Percentiles rank a stretch among this genome's conserved stretches.
Conservation (phyloP, 2,888 invertebrate species). For the Sphaeridia pumilis region DNA sequence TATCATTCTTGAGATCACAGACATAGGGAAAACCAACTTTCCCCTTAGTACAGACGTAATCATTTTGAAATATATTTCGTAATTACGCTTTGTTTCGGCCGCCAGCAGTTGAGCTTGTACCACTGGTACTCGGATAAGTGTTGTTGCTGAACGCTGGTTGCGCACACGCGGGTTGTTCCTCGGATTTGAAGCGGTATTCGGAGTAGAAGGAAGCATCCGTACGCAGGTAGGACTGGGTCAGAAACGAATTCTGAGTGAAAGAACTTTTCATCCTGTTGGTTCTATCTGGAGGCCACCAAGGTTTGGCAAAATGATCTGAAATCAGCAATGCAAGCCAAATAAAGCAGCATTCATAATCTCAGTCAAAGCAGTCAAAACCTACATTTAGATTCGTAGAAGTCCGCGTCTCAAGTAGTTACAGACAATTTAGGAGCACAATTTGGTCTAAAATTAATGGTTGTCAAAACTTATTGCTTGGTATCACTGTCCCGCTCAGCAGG, state of each 20-base stretch:
- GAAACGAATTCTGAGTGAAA: constrained; percentile 14
- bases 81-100: constrained; percentile 10
- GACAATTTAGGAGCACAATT: too few relatives aligned
- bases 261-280: constrained; percentile 14
- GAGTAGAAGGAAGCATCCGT: constrained; percentile 16
- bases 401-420: too few relatives aligned
- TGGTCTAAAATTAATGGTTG: too few relatives aligned
- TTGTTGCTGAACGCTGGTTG: too few relatives aligned
- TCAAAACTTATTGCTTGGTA: too few relatives aligned
- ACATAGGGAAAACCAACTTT: constrained; percentile 13
- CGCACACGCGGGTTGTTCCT: constrained; percentile 4
- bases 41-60: constrained; percentile 11
- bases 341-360: too few relatives aligned
- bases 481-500: too few relatives aligned
- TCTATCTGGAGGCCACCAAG: too few relatives aligned
- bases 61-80: constrained; percentile 8
- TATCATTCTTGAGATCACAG: constrained; percentile 15
- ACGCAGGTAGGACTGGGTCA: constrained; percentile 15
- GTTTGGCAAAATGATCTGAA: too few relatives aligned
- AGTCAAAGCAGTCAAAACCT: too few relatives aligned
- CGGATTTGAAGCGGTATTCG: constrained; percentile 12
- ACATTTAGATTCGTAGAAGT: too few relatives aligned
- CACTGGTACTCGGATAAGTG: constrained; percentile 8
- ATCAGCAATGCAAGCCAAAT: too few relatives aligned
- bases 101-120: not conserved